Conservation (phyloP, 2,888 invertebrate genomes). For the Rhimphoctona megacephalus region DNA sequence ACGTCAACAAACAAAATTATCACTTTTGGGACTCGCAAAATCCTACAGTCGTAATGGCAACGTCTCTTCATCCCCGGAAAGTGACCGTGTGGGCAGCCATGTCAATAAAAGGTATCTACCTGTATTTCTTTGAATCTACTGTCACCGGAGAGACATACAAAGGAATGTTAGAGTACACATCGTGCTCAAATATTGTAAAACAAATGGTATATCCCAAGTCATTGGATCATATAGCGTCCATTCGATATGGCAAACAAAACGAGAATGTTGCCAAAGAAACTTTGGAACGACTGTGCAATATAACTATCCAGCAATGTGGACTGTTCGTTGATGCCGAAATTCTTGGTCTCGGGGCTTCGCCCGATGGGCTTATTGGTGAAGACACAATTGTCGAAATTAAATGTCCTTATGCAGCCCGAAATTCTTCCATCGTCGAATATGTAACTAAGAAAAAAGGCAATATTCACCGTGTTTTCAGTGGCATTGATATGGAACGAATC, state of each 20-base stretch:
- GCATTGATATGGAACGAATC: not conserved
- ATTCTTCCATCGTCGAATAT: not conserved
- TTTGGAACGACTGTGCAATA: not conserved
- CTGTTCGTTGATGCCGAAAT: constrained; percentile 29
- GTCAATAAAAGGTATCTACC: too few relatives aligned
- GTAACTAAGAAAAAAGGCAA: not conserved
- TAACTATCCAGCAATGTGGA: constrained; percentile 15
- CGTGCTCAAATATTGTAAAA: not conserved
- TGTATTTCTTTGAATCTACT: too few relatives aligned
- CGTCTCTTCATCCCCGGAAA: too few relatives aligned
- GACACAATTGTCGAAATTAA: constrained; percentile 21
- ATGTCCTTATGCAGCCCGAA: constrained; percentile 1
- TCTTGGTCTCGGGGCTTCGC: constrained; percentile 19
- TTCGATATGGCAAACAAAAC: constrained; percentile 26
- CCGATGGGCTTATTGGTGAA: constrained; percentile 26
- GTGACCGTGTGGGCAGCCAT: too few relatives aligned
- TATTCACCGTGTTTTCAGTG: not conserved
- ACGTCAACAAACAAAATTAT: too few relatives aligned
- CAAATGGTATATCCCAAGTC: constrained; percentile 1
- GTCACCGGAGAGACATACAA: too few relatives aligned
- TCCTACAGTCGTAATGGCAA: too few relatives aligned
- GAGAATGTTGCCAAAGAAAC: constrained; percentile 11
- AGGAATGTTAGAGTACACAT: not conserved
- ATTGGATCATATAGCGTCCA: not conserved
- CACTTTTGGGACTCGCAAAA: too few relatives aligned